Conservation (phyloP, 2,113 vertebrate genomes). For the Phalacrocorax pelagicus region DNA sequence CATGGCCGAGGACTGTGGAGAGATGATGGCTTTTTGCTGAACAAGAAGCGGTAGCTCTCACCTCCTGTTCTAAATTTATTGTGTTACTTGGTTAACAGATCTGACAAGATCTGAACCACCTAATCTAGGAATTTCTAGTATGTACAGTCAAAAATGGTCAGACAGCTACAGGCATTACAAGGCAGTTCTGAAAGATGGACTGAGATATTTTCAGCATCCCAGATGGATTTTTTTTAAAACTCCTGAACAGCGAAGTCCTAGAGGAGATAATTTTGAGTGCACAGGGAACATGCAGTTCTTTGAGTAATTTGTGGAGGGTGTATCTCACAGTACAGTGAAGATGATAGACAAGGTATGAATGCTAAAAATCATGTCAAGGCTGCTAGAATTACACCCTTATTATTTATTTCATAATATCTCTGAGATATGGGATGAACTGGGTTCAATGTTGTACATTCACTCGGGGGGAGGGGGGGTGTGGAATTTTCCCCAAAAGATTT, state of each 20-base stretch:
- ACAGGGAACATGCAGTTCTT: neutral
- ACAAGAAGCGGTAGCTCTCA: neutral
- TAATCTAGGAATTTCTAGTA: neutral
- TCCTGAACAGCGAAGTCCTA: neutral
- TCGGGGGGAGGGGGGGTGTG: no score
- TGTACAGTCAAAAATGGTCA: neutral
- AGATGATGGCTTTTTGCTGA: neutral
- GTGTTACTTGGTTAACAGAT: neutral
- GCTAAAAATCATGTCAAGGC: neutral
- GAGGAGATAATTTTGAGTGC: neutral
- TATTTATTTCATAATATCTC: slow-evolving; percentile 37
- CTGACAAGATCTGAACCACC: neutral
- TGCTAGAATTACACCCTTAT: neutral
- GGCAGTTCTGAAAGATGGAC: neutral
- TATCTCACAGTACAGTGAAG: neutral
- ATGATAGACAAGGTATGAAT: neutral
- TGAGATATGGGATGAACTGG: neutral
- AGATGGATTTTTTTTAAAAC: neutral
- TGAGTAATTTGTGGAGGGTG: neutral
- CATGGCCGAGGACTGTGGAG: neutral
- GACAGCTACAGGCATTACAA: neutral
- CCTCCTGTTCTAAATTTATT: neutral
- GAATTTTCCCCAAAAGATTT: neutral
- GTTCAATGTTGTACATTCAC: neutral
- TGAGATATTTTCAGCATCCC: neutral